Evolutionary conservation across 2,888 invertebrate genomes (phyloP).

Genomic region (Scaptomyza reducta): DNA sequence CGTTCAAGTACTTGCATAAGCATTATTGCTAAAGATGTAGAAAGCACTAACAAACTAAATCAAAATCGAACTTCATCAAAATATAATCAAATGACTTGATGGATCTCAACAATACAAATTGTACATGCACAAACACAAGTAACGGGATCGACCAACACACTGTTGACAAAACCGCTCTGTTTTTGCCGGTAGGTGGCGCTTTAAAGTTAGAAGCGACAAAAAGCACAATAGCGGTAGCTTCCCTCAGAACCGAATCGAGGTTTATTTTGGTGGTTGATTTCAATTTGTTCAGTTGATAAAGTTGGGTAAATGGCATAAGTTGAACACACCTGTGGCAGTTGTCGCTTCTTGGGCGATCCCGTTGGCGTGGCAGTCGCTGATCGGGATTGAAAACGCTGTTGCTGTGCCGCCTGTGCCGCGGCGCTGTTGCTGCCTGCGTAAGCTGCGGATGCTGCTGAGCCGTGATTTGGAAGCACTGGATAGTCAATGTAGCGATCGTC

Average conservation of each 20-base stretch:
- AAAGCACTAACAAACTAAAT: neutral
- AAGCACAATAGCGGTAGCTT: no score
- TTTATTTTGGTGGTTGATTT: no score
- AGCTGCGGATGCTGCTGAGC: slow-evolving; percentile 65
- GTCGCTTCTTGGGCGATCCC: slow-evolving; percentile 95
- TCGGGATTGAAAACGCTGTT: slow-evolving; percentile 90
- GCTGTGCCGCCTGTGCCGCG: slow-evolving; percentile 78
- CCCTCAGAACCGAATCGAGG: no score
- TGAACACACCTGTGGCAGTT: slow-evolving; percentile 8
- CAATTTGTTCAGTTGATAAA: neutral
- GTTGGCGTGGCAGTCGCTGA: slow-evolving; percentile 97
- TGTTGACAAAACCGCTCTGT: no score
- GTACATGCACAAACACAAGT: no score
- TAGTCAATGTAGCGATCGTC: slow-evolving; percentile 84
- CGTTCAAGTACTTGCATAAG: neutral
- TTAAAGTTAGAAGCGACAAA: no score
- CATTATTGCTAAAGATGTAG: neutral
- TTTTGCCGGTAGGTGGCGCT: neutral
- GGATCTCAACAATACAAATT: no score
- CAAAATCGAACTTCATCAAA: neutral
- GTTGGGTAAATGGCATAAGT: neutral
- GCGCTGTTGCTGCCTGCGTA: slow-evolving; percentile 44
- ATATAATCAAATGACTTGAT: no score
- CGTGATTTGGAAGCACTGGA: slow-evolving; percentile 84
- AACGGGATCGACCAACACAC: no score